A percentile compares a stretch with the other conserved stretches of the same genome.
These are phyloP conservation scores for Camelus dromedarius DNA, from an alignment of 2,113 vertebrate species.

Conservation along the genomic window DNA sequence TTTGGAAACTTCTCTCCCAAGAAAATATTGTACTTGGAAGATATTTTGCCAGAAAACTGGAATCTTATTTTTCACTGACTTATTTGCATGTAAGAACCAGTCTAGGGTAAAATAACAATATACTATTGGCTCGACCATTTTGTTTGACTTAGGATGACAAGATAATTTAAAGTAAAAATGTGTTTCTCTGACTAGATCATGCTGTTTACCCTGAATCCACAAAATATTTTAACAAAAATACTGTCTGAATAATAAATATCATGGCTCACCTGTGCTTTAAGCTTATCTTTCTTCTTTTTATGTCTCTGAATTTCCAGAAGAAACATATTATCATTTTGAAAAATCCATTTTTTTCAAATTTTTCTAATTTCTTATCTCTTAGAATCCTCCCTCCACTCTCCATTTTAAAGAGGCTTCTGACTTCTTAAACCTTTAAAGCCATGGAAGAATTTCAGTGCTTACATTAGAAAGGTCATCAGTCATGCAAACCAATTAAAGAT, in stretches of 20 bases:
- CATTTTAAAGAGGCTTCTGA: background rate
- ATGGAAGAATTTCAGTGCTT: background rate
- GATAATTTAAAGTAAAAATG: background rate
- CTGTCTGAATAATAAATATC: background rate
- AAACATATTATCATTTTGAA: background rate
- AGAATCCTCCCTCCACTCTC: background rate
- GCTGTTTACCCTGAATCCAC: background rate
- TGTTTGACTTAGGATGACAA: background rate
- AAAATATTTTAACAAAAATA: background rate
- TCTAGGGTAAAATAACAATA: conserved; percentile 2
- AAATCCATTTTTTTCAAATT: background rate
- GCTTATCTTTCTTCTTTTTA: background rate
- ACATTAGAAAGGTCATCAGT: background rate
- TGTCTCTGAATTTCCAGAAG: background rate
- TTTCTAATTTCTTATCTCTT: background rate
- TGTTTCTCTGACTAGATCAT: background rate
- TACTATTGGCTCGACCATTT: background rate
- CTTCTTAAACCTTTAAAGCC: background rate
- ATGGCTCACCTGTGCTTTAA: background rate
- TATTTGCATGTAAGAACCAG: background rate
- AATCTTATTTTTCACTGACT: conserved; percentile 33
- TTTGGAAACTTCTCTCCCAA: background rate
- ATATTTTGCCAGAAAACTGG: background rate
- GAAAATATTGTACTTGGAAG: background rate
- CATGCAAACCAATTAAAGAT: background rate